A percentile compares a stretch with the other conserved stretches of the same genome.
Conservation (phyloP, 2,797 vertebrate species). For the Alcedo quadribrachys region DNA sequence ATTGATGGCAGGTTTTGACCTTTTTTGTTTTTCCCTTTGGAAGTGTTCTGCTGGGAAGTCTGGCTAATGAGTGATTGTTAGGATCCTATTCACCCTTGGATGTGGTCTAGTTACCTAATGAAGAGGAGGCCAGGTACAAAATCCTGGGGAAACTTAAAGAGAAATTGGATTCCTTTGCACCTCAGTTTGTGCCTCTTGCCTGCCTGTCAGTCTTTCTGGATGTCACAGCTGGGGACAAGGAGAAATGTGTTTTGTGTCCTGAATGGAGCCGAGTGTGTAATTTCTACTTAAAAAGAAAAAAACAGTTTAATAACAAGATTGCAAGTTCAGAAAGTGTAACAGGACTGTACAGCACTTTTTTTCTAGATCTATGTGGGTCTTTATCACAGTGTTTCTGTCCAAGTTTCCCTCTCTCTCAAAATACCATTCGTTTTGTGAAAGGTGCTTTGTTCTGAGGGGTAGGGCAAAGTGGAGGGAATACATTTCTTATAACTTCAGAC, state of each 20-base stretch:
- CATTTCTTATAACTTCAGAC: neutral
- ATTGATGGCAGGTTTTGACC: neutral
- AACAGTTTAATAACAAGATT: neutral
- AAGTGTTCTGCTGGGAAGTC: neutral
- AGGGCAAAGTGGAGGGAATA: accelerated
- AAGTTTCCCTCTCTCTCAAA: neutral
- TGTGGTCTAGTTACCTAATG: neutral
- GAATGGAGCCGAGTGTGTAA: neutral
- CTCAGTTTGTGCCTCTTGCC: neutral
- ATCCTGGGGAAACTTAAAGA: neutral
- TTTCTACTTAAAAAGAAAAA: neutral
- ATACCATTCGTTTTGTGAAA: neutral
- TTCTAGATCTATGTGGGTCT: neutral
- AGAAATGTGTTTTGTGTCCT: neutral
- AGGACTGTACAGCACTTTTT: neutral
- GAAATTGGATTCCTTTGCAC: neutral
- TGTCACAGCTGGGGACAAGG: neutral
- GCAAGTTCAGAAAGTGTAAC: neutral
- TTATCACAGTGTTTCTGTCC: neutral
- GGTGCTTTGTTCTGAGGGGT: neutral
- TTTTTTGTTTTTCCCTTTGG: neutral
- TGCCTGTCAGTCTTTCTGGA: neutral
- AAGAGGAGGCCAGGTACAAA: neutral
- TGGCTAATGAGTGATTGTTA: neutral
- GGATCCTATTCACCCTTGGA: neutral